Percentiles rank a stretch among this genome's conserved stretches.
Conservation (phyloP, 2,113 vertebrate species). For the Syrrhaptes paradoxus region DNA sequence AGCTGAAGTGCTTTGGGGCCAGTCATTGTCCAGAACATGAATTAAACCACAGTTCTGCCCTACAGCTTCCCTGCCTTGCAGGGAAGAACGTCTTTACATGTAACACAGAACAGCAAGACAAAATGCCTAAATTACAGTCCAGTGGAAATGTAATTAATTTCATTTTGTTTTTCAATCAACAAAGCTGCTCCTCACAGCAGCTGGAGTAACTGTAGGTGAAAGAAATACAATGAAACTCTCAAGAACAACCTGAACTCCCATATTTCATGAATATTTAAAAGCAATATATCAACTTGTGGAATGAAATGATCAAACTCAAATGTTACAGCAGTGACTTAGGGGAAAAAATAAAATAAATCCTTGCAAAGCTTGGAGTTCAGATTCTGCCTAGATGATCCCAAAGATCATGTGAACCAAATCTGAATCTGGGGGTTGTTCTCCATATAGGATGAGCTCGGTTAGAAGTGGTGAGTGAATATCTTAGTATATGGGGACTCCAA, state of each 20-base stretch:
- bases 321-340: not conserved
- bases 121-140: not conserved
- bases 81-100: not conserved
- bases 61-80: not conserved
- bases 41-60: not conserved
- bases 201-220: not conserved
- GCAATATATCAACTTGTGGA: not conserved
- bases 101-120: not conserved
- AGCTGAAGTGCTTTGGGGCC: not conserved
- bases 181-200: not conserved
- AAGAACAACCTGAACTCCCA: not conserved
- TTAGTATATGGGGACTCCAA: not conserved
- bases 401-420: not conserved
- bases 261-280: conserved; percentile 6
- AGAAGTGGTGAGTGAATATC: not conserved
- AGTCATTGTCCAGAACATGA: not conserved
- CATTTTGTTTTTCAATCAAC: not conserved
- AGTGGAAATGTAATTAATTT: not conserved
- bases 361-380: not conserved
- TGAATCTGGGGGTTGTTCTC: not conserved
- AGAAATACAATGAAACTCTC: not conserved
- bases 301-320: not conserved
- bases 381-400: not conserved
- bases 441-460: not conserved
- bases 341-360: not conserved